Evolutionary conservation across 2,888 invertebrate genomes (phyloP), one percentile per base, ranked within the genome.

Genomic region (Balanococcus diminutus): DNA sequence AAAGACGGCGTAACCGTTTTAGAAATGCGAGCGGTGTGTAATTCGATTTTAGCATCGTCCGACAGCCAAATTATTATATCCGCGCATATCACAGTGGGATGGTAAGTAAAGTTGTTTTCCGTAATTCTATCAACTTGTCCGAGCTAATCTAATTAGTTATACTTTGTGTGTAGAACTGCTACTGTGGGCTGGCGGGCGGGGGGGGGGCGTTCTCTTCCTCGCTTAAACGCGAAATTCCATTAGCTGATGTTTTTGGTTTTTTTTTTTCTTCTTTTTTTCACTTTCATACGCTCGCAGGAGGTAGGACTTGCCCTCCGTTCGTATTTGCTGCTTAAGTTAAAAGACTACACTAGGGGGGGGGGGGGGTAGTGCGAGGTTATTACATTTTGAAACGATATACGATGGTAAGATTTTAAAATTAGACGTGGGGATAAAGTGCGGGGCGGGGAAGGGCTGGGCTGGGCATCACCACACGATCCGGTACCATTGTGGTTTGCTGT

Each of bases 71-170:
- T 89, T 36, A 88, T 88, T 87, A 91, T 95, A 79, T 93, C 95
- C 5, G 95, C 95, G 0, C 95, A 95, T 89, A 93, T 95, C 87
- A 95, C 95, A 0, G 92, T 93, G 56, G 95, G 94, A 90, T 95
- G 95, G 95, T 95, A 88, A 92, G 92, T 89, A 28, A 19, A 51
- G 81, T 81, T 36, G 61, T 83, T 83, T 83, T 28, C 51, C 28
- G 31, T 83, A 56, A 46, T 61, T 67, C 22, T 36, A 83, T 67
- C 83, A 56, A 83, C 36, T 36, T 51, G 83, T 56, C 72, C 22
- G 51, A 3, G 22, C 19, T 72, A 42, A 42, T 36, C 32, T 75
- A 75, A 75, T 75, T 67, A 67, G 51, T n/a, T 75, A n/a, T n/a
- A 32, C 75, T 75, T 75, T 75, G 75, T 32, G 75, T n/a, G 19